Evolutionary conservation across 2,888 invertebrate genomes (phyloP), one percentile per base, ranked within the genome.

Genomic region (Steinernema scapterisci): DNA sequence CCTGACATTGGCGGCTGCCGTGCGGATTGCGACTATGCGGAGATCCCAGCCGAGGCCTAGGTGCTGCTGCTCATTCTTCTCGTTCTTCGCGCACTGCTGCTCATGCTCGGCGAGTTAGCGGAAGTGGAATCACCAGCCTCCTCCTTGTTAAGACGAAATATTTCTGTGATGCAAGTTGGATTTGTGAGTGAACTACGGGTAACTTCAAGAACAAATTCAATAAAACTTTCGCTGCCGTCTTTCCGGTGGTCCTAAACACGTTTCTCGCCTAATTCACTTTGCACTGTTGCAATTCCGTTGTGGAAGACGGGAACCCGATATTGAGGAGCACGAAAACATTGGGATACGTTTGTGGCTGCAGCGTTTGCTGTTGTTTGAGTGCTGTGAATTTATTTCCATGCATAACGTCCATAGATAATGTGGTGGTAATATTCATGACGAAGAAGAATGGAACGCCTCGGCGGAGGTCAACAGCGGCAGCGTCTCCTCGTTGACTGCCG

Each of bases 191-290:
- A 23, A 16, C 16, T 31, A 63, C 63, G 63, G 63, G 63, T 63
- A 48, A 48, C 48, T 48, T 19, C 63, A 38, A 27, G 25, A 63
- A 31, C 19, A 63, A 63, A 13, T 21, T 23, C 21, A 23, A 63
- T 63, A 63, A 63, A 63, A 63, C 31, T 63, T 63, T n/a, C 38
- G 9, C 63, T 23, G 16, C 1, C 63, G 16, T 7, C 63, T 63
- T 13, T 5, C 27, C 27, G 27, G 27, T 31, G 27, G 31, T 63
- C 54, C 3, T 23, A 25, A 19, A 25, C 54, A 63, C 27, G 63
- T 38, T 63, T 31, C 31, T 38, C 63, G 7, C 9, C 27, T 63
- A 63, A 63, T 31, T 63, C 63, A 63, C 63, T 63, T 63, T 63
- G 63, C 63, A 63, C 23, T 63, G 16, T 9, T 63, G 63, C 63